phyloP scores from a whole-genome alignment of 2,797 vertebrate genomes.

The Nyctibius grandis region DNA sequence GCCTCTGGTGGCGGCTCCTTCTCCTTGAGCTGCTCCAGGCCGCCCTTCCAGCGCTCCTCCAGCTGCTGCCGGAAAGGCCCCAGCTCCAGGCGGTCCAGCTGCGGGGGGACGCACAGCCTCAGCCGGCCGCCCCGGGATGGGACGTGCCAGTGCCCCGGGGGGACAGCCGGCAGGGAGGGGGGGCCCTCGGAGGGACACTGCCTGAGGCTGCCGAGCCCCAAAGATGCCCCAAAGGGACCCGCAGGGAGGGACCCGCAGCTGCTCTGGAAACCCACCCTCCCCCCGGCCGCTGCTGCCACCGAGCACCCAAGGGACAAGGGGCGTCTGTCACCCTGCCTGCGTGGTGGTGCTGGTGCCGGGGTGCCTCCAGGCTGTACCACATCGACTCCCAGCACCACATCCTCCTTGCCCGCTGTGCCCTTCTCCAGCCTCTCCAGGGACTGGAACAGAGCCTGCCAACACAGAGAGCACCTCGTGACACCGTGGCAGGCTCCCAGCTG shows the following conservation, averaged over 20 bases:
- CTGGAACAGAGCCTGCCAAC: constrained; percentile 77
- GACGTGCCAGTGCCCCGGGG: not conserved
- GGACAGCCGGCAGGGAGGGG: not conserved
- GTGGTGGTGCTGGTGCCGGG: not conserved
- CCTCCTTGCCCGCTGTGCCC: constrained; percentile 81
- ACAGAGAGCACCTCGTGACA: not conserved
- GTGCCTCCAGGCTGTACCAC: constrained; percentile 65
- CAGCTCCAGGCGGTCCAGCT: constrained; percentile 85
- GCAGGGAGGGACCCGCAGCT: not conserved
- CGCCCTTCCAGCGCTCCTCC: constrained; percentile 78
- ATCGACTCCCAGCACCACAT: constrained; percentile 72
- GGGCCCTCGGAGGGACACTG: not conserved
- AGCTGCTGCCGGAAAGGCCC: constrained; percentile 81
- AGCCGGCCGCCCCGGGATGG: not conserved
- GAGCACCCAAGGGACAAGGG: not conserved
- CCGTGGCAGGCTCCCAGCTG: not conserved
- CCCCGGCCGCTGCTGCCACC: not conserved
- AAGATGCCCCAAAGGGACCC: not conserved
- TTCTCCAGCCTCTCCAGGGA: constrained; percentile 74
- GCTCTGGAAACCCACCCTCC: not conserved
- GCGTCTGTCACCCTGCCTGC: not conserved
- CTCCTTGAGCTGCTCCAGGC: constrained; percentile 70
- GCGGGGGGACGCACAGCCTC: not conserved
- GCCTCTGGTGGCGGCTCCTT: constrained; percentile 41
- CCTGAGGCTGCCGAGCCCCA: not conserved